phyloP scores from a whole-genome alignment of 2,797 vertebrate species.

The Acipenser ruthenus region DNA sequence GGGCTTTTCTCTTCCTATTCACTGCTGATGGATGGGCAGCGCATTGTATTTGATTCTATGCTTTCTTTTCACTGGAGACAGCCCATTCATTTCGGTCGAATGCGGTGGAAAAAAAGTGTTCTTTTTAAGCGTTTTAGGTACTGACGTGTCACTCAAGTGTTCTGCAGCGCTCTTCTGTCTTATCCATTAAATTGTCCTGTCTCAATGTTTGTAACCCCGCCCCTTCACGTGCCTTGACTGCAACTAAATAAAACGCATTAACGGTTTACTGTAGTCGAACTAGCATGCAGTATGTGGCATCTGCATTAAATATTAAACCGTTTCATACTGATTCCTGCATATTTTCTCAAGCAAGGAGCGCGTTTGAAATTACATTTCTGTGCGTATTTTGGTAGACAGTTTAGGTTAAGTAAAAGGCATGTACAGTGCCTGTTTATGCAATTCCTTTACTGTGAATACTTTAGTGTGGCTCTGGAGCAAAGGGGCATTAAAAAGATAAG shows the following conservation, averaged over 20 bases:
- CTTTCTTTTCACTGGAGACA: conserved; percentile 68
- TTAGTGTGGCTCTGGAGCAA: not conserved
- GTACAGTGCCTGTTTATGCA: too few species aligned
- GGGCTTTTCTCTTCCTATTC: conserved; percentile 61
- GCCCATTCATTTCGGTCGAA: conserved; percentile 62
- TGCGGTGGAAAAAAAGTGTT: conserved; percentile 25
- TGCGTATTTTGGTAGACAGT: too few species aligned
- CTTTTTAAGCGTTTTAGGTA: conserved; percentile 20
- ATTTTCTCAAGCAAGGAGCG: too few species aligned
- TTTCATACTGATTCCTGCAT: too few species aligned
- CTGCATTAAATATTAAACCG: too few species aligned
- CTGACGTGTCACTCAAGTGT: conserved; percentile 31
- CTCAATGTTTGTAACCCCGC: conserved; percentile 26
- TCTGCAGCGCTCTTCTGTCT: conserved; percentile 44
- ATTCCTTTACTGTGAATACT: not conserved
- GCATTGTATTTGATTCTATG: conserved; percentile 61
- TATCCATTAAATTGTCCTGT: conserved; percentile 42
- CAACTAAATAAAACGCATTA: conserved; percentile 20
- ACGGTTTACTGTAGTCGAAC: not conserved
- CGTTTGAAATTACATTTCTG: too few species aligned
- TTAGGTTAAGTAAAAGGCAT: too few species aligned
- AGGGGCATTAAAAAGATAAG: not conserved
- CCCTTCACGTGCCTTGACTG: conserved; percentile 37
- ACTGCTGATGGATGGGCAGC: conserved; percentile 61
- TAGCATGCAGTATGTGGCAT: too few species aligned